Conservation (phyloP, 1,140 invertebrate species). For the Drosophila parabipectinata region DNA sequence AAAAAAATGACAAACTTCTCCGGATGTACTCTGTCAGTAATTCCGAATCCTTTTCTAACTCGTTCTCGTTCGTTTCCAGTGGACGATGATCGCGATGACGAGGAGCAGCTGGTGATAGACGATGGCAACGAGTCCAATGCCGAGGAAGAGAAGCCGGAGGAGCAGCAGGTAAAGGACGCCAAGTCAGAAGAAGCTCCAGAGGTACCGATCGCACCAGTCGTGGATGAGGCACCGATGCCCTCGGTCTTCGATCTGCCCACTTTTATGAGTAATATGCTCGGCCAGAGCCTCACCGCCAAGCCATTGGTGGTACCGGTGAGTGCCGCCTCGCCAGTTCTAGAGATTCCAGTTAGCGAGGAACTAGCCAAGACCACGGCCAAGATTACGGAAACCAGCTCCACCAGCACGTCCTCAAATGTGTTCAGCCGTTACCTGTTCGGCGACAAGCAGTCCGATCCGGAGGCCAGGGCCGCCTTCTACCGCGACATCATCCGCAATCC, state of each 20-base stretch:
- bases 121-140: conserved; percentile 63
- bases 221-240: conserved; percentile 41
- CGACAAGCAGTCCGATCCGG: conserved; percentile 37
- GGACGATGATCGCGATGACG: conserved; percentile 77
- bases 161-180: conserved; percentile 3
- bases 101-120: conserved; percentile 76
- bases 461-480: conserved; percentile 51
- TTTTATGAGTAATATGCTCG: conserved; percentile 69
- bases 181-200: background rate
- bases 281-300: conserved; percentile 4
- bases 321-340: conserved; percentile 18
- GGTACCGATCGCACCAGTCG: conserved; percentile 16
- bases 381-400: background rate
- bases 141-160: conserved; percentile 36
- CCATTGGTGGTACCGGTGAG: conserved; percentile 17
- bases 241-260: conserved; percentile 69
- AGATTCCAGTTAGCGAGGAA: background rate
- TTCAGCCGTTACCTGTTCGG: conserved; percentile 47
- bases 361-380: background rate
- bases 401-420: background rate
- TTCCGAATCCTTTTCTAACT: background rate
- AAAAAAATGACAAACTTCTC: background rate
- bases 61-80: conserved; percentile 30
- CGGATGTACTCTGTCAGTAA: background rate
- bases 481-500: conserved; percentile 68